A percentile compares a stretch with the other conserved stretches of the same genome.
Evolutionary conservation across 2,797 vertebrate species (phyloP).

Genomic region (Allochrocebus solatus): DNA sequence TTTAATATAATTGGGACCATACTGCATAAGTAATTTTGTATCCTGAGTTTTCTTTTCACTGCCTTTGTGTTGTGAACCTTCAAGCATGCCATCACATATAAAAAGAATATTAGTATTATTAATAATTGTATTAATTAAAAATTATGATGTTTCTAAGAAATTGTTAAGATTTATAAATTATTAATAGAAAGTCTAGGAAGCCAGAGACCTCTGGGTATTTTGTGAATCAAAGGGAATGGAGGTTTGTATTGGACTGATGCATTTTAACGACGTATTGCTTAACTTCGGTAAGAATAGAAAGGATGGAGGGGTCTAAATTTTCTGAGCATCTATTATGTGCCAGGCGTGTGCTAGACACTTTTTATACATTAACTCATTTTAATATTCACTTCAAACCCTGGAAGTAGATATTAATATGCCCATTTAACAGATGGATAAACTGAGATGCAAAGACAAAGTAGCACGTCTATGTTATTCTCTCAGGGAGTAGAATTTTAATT

Average conservation of each 20-base stretch:
- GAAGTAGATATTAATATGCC: not conserved
- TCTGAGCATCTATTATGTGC: not conserved
- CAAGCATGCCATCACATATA: not conserved
- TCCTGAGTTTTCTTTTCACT: not conserved
- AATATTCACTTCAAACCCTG: not conserved
- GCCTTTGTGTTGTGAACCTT: not conserved
- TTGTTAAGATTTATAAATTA: constrained; percentile 14
- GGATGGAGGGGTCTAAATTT: not conserved
- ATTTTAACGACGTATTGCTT: not conserved
- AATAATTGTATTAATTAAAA: not conserved
- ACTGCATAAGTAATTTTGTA: not conserved
- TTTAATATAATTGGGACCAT: not conserved
- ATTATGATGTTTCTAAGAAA: not conserved
- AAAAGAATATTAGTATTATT: not conserved
- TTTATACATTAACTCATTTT: not conserved
- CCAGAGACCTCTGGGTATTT: not conserved
- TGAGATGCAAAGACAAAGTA: not conserved
- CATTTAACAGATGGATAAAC: not conserved
- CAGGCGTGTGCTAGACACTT: not conserved
- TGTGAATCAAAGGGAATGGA: not conserved
- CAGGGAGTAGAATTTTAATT: not conserved
- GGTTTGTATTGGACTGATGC: not conserved
- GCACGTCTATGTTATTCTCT: not conserved
- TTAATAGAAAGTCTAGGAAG: not conserved
- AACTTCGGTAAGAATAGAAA: not conserved